These are phyloP conservation scores for Pipra filicauda DNA, from an alignment of 2,113 vertebrate species.

Conservation along the genomic window DNA sequence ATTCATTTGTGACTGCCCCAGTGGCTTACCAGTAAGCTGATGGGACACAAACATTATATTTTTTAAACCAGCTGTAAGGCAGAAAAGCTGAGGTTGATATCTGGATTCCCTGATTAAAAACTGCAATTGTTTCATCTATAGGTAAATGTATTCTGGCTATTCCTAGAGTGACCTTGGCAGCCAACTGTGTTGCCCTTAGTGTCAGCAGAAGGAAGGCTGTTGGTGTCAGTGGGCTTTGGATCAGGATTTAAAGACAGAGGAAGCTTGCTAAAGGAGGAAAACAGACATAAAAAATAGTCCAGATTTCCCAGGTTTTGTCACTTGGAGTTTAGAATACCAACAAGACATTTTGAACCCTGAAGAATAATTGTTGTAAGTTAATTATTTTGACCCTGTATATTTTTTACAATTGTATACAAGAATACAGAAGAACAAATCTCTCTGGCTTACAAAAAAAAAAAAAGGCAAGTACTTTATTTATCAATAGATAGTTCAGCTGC, in stretches of 20 bases:
- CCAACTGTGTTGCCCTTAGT: not conserved
- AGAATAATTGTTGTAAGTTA: not conserved
- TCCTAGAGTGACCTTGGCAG: constrained; percentile 33
- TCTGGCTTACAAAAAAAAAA: constrained; percentile 49
- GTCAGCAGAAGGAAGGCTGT: constrained; percentile 37
- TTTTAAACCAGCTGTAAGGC: not conserved
- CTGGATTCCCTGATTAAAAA: constrained; percentile 11
- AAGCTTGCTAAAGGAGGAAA: constrained; percentile 27
- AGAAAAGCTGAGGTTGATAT: constrained; percentile 18
- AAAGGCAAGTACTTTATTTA: constrained; percentile 77
- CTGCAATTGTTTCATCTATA: constrained; percentile 15
- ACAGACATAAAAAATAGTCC: not conserved
- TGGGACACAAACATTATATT: not conserved
- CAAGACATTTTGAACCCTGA: constrained; percentile 7
- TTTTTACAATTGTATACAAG: not conserved
- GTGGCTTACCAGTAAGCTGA: not conserved
- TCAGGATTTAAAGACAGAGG: constrained; percentile 34
- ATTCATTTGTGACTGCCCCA: not conserved
- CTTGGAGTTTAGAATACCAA: constrained; percentile 33
- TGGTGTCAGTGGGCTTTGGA: constrained; percentile 58
- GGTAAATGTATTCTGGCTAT: constrained; percentile 12
- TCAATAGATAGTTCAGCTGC: constrained; percentile 45
- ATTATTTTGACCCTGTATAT: not conserved
- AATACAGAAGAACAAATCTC: constrained; percentile 39
- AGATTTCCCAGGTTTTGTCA: not conserved